These are phyloP conservation scores for Todiramphus saurophagus DNA, from an alignment of 2,113 vertebrate genomes.

Conservation along the genomic window DNA sequence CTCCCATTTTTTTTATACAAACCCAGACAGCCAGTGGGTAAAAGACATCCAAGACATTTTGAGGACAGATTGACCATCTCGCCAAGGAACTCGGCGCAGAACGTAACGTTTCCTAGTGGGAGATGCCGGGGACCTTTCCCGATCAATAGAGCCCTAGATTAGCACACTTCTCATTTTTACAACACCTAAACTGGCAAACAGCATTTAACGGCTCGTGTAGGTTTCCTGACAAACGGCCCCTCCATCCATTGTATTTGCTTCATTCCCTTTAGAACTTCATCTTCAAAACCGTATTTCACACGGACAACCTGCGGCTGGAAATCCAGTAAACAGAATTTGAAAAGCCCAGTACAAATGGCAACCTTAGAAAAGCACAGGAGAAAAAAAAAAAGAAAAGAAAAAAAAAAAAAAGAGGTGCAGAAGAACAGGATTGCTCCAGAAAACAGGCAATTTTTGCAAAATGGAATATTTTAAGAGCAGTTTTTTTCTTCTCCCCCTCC, in stretches of 20 bases:
- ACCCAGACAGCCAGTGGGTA: not conserved
- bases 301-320: constrained; percentile 1
- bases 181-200: not conserved
- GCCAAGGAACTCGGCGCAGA: not conserved
- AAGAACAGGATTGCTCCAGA: not conserved
- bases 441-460: not conserved
- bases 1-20: not conserved
- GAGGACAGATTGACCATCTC: not conserved
- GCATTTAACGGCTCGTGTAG: not conserved
- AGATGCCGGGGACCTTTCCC: not conserved
- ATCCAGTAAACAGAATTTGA: not conserved
- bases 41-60: not conserved
- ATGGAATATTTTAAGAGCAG: not conserved
- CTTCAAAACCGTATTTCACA: not conserved
- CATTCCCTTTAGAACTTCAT: constrained; percentile 9
- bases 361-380: not conserved
- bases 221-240: not conserved
- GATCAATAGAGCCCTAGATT: constrained; percentile 19
- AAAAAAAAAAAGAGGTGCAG: not conserved
- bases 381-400: not conserved
- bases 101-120: not conserved
- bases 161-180: constrained; percentile 49
- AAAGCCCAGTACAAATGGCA: not conserved
- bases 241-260: not conserved
- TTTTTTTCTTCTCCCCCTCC: not conserved